A percentile compares a stretch with the other conserved stretches of the same genome.
phyloP scores from a whole-genome alignment of 2,113 vertebrate species.

The Chaenogobius annularis region DNA sequence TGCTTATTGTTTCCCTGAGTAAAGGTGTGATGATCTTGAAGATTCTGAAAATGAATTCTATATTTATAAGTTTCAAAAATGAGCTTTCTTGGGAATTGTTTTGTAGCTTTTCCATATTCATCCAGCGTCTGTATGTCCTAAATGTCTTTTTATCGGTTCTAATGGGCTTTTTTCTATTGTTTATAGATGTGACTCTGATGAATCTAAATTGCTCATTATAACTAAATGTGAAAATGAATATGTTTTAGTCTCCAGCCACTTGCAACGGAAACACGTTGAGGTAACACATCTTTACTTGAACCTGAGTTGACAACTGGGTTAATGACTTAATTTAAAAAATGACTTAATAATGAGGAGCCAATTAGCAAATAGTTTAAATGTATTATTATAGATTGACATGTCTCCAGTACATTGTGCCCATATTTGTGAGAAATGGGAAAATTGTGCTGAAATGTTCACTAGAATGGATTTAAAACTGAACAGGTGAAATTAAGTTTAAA shows the following conservation, averaged over 20 bases:
- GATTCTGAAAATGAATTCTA: too few species aligned
- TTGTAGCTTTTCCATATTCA: too few species aligned
- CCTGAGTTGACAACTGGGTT: neutral
- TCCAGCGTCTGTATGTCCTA: neutral
- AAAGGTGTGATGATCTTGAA: neutral
- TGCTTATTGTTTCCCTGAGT: neutral
- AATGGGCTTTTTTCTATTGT: neutral
- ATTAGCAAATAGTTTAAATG: neutral
- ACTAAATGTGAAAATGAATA: neutral
- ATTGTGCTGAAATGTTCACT: neutral
- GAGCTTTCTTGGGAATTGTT: too few species aligned
- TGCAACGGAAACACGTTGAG: too few species aligned
- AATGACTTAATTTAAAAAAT: neutral
- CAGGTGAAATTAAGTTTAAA: slow-evolving; percentile 41
- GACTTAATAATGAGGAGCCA: neutral
- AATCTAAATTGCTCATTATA: neutral
- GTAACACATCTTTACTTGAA: neutral
- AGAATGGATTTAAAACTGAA: neutral
- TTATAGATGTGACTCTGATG: neutral
- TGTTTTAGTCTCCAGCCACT: too few species aligned
- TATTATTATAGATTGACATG: neutral
- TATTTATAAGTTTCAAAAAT: too few species aligned
- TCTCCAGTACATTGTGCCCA: neutral
- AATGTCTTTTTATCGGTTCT: too few species aligned
- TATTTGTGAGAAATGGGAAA: neutral